These are phyloP conservation scores for Pachymerium ferrugineum DNA, from an alignment of 2,888 invertebrate genomes.

Conservation along the genomic window DNA sequence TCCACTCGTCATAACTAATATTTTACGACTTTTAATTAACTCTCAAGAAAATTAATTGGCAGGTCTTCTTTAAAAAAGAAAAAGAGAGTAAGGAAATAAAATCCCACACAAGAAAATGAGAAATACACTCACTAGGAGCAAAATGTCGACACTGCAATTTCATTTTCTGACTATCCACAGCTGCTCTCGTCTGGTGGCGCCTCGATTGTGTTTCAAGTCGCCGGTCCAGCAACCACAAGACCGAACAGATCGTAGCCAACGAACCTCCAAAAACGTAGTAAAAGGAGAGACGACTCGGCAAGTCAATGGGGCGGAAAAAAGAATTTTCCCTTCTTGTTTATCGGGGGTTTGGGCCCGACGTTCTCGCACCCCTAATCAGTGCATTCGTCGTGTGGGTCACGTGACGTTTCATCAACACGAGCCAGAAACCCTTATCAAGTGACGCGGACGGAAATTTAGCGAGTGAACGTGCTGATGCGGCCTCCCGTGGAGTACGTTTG, in stretches of 20 bases:
- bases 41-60: neutral
- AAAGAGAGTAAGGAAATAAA: neutral
- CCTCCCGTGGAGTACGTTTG: neutral
- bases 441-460: neutral
- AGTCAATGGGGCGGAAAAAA: neutral
- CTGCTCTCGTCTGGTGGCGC: neutral
- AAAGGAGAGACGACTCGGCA: too few species aligned
- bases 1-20: neutral
- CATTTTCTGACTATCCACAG: neutral
- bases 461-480: neutral
- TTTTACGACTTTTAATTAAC: slow-evolving; percentile 13
- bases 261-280: too few species aligned
- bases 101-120: neutral
- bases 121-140: neutral
- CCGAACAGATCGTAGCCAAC: too few species aligned
- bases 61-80: neutral
- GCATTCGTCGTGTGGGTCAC: neutral
- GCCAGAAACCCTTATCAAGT: neutral
- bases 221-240: neutral
- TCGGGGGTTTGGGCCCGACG: neutral
- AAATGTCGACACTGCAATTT: slow-evolving; percentile 8
- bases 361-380: neutral
- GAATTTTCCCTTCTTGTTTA: neutral
- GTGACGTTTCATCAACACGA: neutral
- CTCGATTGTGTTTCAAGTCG: neutral